phyloP scores from a whole-genome alignment of 2,113 vertebrate genomes.

The Epinephelus fuscoguttatus region DNA sequence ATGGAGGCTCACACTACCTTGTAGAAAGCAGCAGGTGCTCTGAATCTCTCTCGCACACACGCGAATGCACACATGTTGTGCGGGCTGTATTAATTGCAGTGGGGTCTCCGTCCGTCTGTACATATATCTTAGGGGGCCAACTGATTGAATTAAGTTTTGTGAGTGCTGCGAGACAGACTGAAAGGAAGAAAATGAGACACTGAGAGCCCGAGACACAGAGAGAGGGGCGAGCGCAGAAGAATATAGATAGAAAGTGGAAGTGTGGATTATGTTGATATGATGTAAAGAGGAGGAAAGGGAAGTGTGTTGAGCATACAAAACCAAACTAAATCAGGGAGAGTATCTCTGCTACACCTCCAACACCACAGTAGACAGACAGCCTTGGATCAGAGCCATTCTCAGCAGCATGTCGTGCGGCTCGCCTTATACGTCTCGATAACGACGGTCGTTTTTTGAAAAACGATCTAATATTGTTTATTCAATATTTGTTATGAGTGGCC shows the following conservation, averaged over 20 bases:
- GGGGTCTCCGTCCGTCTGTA: slow-evolving; percentile 77
- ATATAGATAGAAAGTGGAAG: slow-evolving; percentile 10
- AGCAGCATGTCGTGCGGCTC: not conserved
- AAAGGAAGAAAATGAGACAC: not conserved
- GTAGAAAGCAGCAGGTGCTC: slow-evolving; percentile 75
- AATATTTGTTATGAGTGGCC: too few species aligned
- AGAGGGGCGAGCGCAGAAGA: not conserved
- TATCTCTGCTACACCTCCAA: not conserved
- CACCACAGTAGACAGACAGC: not conserved
- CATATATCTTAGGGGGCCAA: slow-evolving; percentile 58
- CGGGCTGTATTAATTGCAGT: slow-evolving; percentile 73
- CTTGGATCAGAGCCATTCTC: not conserved
- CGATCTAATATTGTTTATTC: too few species aligned
- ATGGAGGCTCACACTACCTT: slow-evolving; percentile 71
- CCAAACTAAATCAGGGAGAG: not conserved
- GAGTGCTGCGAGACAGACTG: slow-evolving; percentile 21
- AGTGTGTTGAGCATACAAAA: not conserved
- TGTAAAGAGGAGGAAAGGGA: not conserved
- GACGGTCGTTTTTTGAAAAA: too few species aligned
- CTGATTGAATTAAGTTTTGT: slow-evolving; percentile 73
- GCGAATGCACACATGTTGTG: slow-evolving; percentile 53
- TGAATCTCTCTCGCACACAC: slow-evolving; percentile 49
- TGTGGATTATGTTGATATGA: not conserved
- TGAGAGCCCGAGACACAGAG: not conserved
- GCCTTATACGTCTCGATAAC: too few species aligned